phyloP scores from a whole-genome alignment of 2,797 vertebrate genomes.

The Pseudochaenichthys georgianus region DNA sequence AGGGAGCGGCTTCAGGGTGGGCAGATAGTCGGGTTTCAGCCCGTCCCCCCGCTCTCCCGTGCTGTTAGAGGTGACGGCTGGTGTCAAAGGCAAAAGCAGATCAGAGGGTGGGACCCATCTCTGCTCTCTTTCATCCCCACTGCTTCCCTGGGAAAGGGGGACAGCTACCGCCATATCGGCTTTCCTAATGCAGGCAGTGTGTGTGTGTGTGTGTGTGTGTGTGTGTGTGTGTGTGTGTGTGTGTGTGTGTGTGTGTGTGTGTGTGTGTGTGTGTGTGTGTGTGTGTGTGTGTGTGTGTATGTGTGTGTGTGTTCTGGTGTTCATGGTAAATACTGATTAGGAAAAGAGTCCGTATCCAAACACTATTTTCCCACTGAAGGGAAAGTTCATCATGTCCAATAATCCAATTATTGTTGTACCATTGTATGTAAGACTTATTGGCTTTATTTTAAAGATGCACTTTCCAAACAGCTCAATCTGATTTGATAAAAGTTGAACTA shows the following conservation, averaged over 20 bases:
- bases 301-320: constrained; percentile 14
- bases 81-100: constrained; percentile 70
- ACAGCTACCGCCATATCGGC: constrained; percentile 62
- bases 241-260: constrained; percentile 10
- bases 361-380: constrained; percentile 40
- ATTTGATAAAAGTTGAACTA: constrained; percentile 22
- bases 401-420: constrained; percentile 43
- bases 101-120: constrained; percentile 66
- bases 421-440: constrained; percentile 7
- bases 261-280: not conserved
- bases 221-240: not conserved
- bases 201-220: not conserved
- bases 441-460: not conserved
- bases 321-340: constrained; percentile 61
- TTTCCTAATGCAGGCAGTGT: constrained; percentile 28
- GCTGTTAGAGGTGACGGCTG: constrained; percentile 63
- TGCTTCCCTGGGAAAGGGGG: constrained; percentile 53
- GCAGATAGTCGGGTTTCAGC: constrained; percentile 40
- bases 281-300: not conserved
- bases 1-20: constrained; percentile 28
- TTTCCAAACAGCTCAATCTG: not conserved
- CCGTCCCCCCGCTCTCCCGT: constrained; percentile 27
- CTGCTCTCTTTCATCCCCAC: constrained; percentile 65
- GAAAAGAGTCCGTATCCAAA: constrained; percentile 43
- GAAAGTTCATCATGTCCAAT: constrained; percentile 45